phyloP scores from a whole-genome alignment of 2,888 invertebrate species.

The Meteorus cinctellus region DNA sequence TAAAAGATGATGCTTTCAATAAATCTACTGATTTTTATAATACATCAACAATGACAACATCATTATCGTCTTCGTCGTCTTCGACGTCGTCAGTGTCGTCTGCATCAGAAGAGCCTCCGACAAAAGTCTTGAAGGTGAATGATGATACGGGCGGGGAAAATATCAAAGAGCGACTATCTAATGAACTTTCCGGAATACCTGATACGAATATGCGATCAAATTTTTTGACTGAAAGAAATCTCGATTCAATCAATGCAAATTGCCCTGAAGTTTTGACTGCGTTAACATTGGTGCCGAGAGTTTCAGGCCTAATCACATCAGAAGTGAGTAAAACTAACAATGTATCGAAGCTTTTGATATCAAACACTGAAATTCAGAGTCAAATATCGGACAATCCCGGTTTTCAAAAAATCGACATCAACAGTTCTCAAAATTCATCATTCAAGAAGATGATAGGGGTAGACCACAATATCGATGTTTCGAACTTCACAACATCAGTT shows the following conservation, averaged over 20 bases:
- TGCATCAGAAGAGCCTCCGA: constrained; percentile 58
- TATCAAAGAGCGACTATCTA: constrained; percentile 61
- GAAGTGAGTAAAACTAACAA: constrained; percentile 51
- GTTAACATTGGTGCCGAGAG: constrained; percentile 67
- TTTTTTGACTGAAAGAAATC: constrained; percentile 62
- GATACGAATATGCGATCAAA: constrained; percentile 63
- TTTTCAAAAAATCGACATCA: constrained; percentile 67
- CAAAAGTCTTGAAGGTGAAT: constrained; percentile 61
- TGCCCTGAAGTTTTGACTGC: constrained; percentile 70
- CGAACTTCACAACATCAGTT: constrained; percentile 54
- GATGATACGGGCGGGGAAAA: constrained; percentile 62
- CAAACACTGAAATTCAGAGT: constrained; percentile 66
- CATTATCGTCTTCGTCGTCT: neutral
- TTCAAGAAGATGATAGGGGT: constrained; percentile 47
- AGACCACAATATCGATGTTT: constrained; percentile 51
- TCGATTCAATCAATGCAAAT: constrained; percentile 56
- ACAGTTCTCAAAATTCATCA: constrained; percentile 47
- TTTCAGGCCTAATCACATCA: constrained; percentile 56
- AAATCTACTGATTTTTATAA: constrained; percentile 50
- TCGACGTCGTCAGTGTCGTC: constrained; percentile 36
- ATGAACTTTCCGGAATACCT: constrained; percentile 65
- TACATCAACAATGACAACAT: constrained; percentile 33
- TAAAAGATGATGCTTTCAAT: constrained; percentile 59
- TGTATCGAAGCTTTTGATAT: constrained; percentile 64
- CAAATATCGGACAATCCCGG: constrained; percentile 67